These are phyloP conservation scores for Macrochelys suwanniensis DNA, from an alignment of 2,797 vertebrate genomes.

Conservation along the genomic window DNA sequence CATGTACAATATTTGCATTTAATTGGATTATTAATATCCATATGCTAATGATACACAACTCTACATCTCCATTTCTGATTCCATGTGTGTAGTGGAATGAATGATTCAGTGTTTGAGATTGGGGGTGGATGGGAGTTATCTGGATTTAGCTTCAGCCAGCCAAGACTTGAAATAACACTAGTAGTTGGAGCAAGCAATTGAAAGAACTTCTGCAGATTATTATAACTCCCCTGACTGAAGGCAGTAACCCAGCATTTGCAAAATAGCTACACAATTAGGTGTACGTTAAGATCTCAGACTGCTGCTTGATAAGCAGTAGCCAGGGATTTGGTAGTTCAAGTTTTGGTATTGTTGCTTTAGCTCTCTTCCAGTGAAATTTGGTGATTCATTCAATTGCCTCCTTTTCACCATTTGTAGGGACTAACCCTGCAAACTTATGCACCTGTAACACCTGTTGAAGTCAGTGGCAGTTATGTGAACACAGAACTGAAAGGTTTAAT, in stretches of 20 bases:
- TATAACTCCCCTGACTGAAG: neutral
- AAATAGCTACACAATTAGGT: slow-evolving; percentile 29
- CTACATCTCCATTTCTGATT: neutral
- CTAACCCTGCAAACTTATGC: neutral
- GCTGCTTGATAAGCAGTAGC: neutral
- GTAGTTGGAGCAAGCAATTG: neutral
- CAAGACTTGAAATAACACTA: neutral
- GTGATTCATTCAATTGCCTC: neutral
- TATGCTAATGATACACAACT: neutral
- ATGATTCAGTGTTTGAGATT: neutral
- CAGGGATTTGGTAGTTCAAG: neutral
- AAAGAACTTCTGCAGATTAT: neutral
- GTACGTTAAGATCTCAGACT: slow-evolving; percentile 12
- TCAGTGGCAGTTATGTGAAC: neutral
- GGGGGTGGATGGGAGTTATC: neutral
- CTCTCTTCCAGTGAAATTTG: neutral
- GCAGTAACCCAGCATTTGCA: neutral
- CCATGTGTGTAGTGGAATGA: neutral
- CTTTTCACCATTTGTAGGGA: neutral
- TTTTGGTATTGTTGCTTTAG: neutral
- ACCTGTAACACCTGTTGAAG: neutral
- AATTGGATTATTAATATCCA: neutral
- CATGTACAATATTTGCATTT: neutral
- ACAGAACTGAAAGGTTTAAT: neutral
- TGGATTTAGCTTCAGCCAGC: neutral